Base-by-base conservation (phyloP, 2,113 vertebrate species). In the Nothoprocta perdicaria region DNA sequence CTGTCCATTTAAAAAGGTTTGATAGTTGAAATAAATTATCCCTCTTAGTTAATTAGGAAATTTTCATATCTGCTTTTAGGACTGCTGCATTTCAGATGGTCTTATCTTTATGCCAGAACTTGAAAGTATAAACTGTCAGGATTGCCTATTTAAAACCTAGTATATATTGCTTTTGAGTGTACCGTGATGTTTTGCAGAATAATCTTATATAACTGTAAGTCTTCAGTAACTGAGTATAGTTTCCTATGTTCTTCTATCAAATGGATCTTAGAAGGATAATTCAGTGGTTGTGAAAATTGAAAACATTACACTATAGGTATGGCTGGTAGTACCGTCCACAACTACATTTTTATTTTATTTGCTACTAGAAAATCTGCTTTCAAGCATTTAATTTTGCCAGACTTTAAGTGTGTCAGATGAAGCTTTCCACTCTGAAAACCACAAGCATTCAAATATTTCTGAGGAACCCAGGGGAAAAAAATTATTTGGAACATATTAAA, bases 401-500 rank as follows among this genome's bases (percentile, higher is more conserved):
- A 65, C 10, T 88, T 69, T 15, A 81, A 93, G 33, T 24, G 33
- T 83, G 90, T 75, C 68, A 88, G 77, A 90, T 93, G 19, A 86
- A 88, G 35, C 72, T 94, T 95, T 95, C 88, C 88, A 79, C 86
- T 89, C 86, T 80, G 58, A 80, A 94, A 96, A 81, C 88, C 92
- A 92, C 90, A 95, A 86, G 57, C 33, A 94, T 83, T 89, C 65
- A 71, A 91, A 38, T 40, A 86, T 81, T 91, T 91, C 82, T 86
- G 80, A 86, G 33, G 10, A 86, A 18, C 38, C 19, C 1, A 1
- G 10, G 24, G 69, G 31, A 3, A 5, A 9, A 16, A 9, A 12
- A 6, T 43, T 58, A 41, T 58, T 62, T 63, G 31, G 1, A 63
- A 75, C n/a, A 68, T 60, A 68, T 8, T 27, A 11, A 43, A 43